These are phyloP conservation scores for Drosophila tsacasi DNA, from an alignment of 1,140 invertebrate genomes.

Conservation along the genomic window DNA sequence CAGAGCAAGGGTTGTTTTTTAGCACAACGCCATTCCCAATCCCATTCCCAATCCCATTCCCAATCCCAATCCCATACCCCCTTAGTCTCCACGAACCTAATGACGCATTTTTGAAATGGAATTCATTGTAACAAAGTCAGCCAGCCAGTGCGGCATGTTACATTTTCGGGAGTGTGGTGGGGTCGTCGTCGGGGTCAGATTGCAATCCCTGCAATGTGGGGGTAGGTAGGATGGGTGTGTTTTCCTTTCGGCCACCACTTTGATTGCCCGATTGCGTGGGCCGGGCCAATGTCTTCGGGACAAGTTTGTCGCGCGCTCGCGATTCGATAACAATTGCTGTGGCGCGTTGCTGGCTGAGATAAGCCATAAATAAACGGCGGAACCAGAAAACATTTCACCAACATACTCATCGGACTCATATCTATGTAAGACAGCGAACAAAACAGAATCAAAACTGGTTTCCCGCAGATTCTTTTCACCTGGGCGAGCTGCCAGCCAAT, in stretches of 20 bases:
- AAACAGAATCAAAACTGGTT: conserved; percentile 58
- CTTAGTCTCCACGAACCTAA: background rate
- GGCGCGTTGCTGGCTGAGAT: conserved; percentile 45
- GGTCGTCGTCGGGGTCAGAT: conserved; percentile 23
- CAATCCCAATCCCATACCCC: background rate
- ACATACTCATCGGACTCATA: conserved; percentile 22
- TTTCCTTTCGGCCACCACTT: conserved; percentile 21
- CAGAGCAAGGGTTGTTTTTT: conserved; percentile 10
- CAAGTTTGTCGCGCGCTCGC: conserved; percentile 39
- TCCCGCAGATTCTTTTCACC: conserved; percentile 44
- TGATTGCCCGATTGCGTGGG: conserved; percentile 58
- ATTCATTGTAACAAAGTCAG: conserved; percentile 15
- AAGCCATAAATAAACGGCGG: conserved; percentile 70
- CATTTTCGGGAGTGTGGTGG: conserved; percentile 7
- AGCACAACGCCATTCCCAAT: background rate
- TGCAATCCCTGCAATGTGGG: conserved; percentile 49
- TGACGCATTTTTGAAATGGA: conserved; percentile 40
- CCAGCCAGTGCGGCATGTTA: background rate
- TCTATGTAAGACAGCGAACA: conserved; percentile 36
- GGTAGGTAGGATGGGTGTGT: background rate
- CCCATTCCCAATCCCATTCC: background rate
- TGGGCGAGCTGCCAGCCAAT: conserved; percentile 39
- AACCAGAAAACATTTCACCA: conserved; percentile 40
- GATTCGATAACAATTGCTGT: conserved; percentile 56
- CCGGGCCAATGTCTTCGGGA: conserved; percentile 47